Conservation (phyloP, 2,888 invertebrate species). For the Cantharis nigra region DNA sequence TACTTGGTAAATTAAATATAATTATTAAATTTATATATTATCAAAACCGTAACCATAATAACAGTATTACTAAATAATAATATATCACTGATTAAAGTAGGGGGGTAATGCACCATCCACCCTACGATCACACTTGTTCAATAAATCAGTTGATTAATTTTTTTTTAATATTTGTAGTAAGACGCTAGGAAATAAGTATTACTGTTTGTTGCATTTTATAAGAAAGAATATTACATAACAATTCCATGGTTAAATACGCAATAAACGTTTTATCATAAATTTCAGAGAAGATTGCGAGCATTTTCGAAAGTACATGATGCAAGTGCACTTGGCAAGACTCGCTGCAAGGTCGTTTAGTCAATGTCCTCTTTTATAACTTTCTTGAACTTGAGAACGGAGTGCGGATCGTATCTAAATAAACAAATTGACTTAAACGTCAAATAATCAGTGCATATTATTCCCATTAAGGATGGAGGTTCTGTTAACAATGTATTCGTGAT, state of each 20-base stretch:
- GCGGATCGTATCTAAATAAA: constrained; percentile 41
- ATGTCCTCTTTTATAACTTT: constrained; percentile 49
- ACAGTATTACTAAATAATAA: too few relatives aligned
- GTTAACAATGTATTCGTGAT: constrained; percentile 26
- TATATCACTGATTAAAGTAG: too few relatives aligned
- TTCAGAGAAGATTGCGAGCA: neutral
- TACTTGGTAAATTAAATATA: too few relatives aligned
- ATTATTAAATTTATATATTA: too few relatives aligned
- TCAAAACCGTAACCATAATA: too few relatives aligned
- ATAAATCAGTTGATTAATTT: too few relatives aligned
- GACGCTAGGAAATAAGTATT: too few relatives aligned
- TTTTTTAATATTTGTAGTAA: too few relatives aligned
- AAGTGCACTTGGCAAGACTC: neutral
- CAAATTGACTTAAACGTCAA: constrained; percentile 21
- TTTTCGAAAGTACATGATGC: constrained; percentile 12
- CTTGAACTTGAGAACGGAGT: constrained; percentile 48
- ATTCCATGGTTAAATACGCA: neutral
- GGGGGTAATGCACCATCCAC: too few relatives aligned
- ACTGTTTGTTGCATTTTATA: too few relatives aligned
- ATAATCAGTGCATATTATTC: constrained; percentile 26
- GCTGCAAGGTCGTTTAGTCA: constrained; percentile 50
- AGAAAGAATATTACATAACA: neutral
- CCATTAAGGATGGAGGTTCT: constrained; percentile 13
- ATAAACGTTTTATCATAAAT: neutral
- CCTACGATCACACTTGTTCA: too few relatives aligned